phyloP scores from a whole-genome alignment of 2,888 invertebrate species.

The Euclidia mi region DNA sequence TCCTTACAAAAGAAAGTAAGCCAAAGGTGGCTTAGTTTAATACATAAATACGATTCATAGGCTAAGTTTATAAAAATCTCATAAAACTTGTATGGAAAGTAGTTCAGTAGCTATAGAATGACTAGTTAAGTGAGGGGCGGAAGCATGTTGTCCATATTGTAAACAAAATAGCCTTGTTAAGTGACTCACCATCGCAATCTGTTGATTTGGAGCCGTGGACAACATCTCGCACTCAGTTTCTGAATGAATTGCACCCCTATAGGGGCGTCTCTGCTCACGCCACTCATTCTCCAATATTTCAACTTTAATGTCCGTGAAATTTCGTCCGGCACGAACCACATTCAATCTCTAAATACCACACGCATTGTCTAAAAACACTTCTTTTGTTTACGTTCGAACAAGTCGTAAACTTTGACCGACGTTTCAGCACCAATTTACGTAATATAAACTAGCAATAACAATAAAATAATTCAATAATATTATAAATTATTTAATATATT shows the following conservation, averaged over 20 bases:
- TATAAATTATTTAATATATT: slow-evolving; percentile 5
- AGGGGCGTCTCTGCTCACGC: slow-evolving; percentile 90
- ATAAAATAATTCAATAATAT: slow-evolving; percentile 2
- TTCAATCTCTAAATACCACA: slow-evolving; percentile 60
- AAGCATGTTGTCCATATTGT: too few species aligned
- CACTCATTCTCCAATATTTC: slow-evolving; percentile 84
- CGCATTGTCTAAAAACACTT: slow-evolving; percentile 61
- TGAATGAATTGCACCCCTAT: slow-evolving; percentile 91
- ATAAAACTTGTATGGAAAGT: too few species aligned
- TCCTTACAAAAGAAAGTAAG: too few species aligned
- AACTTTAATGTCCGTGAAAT: slow-evolving; percentile 58
- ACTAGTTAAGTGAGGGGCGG: too few species aligned
- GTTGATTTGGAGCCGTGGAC: slow-evolving; percentile 91
- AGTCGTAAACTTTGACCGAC: slow-evolving; percentile 21
- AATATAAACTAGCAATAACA: slow-evolving; percentile 11
- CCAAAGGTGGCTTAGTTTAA: too few species aligned
- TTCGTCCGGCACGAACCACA: slow-evolving; percentile 55
- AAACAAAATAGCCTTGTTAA: not conserved
- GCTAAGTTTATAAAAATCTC: too few species aligned
- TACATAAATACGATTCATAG: too few species aligned
- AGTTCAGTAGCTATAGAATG: too few species aligned
- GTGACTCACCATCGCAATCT: slow-evolving; percentile 91
- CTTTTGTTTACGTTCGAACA: slow-evolving; percentile 67
- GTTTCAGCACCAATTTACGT: slow-evolving; percentile 23
- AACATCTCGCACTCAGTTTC: slow-evolving; percentile 86